A percentile compares a stretch with the other conserved stretches of the same genome.
Evolutionary conservation across 1,140 invertebrate species (phyloP).

Genomic region (Glossosoma conforme): DNA sequence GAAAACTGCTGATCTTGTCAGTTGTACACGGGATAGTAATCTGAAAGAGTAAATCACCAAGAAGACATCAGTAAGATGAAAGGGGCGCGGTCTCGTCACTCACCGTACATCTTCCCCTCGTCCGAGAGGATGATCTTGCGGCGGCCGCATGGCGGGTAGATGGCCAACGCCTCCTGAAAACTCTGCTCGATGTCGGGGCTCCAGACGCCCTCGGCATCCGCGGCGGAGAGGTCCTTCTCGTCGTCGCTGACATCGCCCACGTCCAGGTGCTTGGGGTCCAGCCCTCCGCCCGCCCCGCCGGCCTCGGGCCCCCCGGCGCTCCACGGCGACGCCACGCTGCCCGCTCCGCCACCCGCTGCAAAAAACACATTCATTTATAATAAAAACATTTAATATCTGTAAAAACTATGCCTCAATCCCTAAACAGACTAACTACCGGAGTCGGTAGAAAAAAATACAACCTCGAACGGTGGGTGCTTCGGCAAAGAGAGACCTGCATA

Average conservation of each 20-base stretch:
- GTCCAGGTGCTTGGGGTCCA: constrained; percentile 76
- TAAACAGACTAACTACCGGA: too few relatives aligned
- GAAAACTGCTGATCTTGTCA: too few relatives aligned
- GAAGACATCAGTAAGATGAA: background rate
- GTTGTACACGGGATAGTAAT: too few relatives aligned
- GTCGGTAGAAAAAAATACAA: too few relatives aligned
- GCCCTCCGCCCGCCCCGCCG: constrained; percentile 69
- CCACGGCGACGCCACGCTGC: constrained; percentile 85
- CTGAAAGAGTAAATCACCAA: background rate
- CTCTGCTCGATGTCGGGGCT: constrained; percentile 99
- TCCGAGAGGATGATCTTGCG: constrained; percentile 99
- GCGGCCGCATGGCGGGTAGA: constrained; percentile 98
- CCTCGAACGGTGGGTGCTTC: too few relatives aligned
- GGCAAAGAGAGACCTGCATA: too few relatives aligned
- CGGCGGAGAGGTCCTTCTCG: constrained; percentile 75
- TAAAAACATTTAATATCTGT: too few relatives aligned
- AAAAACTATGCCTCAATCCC: too few relatives aligned
- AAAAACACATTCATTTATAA: too few relatives aligned
- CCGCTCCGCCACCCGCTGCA: constrained; percentile 27
- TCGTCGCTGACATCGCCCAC: constrained; percentile 77
- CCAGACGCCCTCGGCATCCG: constrained; percentile 99
- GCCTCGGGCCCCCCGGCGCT: constrained; percentile 59
- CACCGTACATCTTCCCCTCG: constrained; percentile 99
- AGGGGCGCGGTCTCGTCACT: too few relatives aligned
- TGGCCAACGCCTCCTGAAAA: constrained; percentile 98